phyloP scores from a whole-genome alignment of 2,797 vertebrate genomes.

The Petrocephalus sullivani region DNA sequence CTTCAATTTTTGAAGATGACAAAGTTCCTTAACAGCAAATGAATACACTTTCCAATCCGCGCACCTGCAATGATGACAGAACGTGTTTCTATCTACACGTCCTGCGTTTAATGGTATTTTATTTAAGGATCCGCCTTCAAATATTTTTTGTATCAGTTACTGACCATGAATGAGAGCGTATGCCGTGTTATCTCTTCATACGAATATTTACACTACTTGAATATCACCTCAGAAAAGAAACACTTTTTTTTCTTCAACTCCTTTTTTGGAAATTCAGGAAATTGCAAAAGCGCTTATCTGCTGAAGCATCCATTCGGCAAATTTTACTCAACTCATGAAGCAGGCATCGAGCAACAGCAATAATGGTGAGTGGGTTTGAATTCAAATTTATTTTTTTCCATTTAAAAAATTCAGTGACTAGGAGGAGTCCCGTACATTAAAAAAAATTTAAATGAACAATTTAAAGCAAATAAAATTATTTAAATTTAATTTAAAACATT shows the following conservation, averaged over 20 bases:
- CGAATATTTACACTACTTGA: background rate
- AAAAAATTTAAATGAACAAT: background rate
- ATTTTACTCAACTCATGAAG: background rate
- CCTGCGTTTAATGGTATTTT: background rate
- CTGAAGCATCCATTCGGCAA: background rate
- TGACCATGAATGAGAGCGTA: background rate
- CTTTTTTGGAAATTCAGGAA: conserved; percentile 15
- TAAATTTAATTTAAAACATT: background rate
- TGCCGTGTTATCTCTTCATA: background rate
- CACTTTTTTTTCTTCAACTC: background rate
- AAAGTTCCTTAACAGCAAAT: too few relatives aligned
- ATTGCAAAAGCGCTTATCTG: background rate
- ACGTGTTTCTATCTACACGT: background rate
- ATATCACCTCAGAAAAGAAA: background rate
- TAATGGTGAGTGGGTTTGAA: background rate
- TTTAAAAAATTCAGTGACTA: background rate
- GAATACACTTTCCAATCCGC: background rate
- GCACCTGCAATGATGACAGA: background rate
- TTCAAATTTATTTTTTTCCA: background rate
- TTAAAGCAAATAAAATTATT: background rate
- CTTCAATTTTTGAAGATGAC: too few relatives aligned
- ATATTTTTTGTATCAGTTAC: background rate
- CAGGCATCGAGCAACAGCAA: background rate
- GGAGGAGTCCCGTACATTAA: background rate
- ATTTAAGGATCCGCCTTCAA: background rate